Base-by-base conservation (phyloP, 2,113 vertebrate genomes). In the Mus pahari region DNA sequence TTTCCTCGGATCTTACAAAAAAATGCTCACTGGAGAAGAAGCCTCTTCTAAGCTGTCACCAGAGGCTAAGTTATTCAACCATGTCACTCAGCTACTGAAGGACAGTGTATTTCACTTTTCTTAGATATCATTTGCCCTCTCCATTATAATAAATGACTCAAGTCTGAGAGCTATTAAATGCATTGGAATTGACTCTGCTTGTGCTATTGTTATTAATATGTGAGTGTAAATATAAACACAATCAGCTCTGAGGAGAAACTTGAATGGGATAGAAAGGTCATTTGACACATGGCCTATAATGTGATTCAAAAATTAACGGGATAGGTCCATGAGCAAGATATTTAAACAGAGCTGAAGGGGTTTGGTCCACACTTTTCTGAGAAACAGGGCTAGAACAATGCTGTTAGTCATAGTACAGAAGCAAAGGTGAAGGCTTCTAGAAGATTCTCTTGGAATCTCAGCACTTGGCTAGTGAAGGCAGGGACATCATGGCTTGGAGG, bases 141-240 rank as follows among this genome's bases (percentile, higher is more conserved):
- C 14, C 16, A 70, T n/a, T 90, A 31, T 50, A 48, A 14, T 62
- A 60, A 78, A 48, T 91, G 91, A 82, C 31, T 96, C 82, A 62
- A 89, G 87, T 70, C 28, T 74, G 9, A 96, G 87, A 88, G 24
- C 39, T 86, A 45, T 64, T 73, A 39, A 71, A 31, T 78, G 36
- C 20, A 42, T 81, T 91, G 73, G 92, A 42, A 73, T 78, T 31
- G 82, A 58, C 48, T 90, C 36, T 89, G 92, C 84, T 55, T 90
- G 53, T 92, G 82, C 48, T 74, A 84, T 64, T 92, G 7, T 93
- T 84, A 28, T 81, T 86, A 86, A 12, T 89, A 70, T 58, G 12
- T 31, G 10, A 79, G 75, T 94, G n/a, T 74, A 94, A 96, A 62
- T 77, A 79, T 33, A 42, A 94, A 68, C n/a, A 55, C 20, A 84